Conservation (phyloP, 2,888 invertebrate genomes). For the Agrochola lota region DNA sequence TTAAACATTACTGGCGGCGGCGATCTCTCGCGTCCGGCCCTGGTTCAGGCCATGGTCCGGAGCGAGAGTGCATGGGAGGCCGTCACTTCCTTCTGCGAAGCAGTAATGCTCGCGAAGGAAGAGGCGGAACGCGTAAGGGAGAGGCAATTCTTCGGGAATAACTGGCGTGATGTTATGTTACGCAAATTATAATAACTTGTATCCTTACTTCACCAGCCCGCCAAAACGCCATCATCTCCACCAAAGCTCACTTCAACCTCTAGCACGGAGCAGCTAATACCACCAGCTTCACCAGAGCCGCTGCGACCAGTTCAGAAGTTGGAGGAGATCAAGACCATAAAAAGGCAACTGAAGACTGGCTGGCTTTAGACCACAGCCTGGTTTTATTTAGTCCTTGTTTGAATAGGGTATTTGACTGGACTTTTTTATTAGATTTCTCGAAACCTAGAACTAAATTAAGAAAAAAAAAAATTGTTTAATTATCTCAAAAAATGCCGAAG, state of each 20-base stretch:
- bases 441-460: not conserved
- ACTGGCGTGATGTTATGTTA: not conserved
- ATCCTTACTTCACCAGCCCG: conserved; percentile 50
- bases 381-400: not conserved
- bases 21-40: too few species aligned
- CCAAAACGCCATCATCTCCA: conserved; percentile 72
- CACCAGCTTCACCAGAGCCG: conserved; percentile 83
- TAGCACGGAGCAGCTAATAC: conserved; percentile 89
- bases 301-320: conserved; percentile 84
- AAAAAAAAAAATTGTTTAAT: not conserved
- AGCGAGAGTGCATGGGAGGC: too few species aligned
- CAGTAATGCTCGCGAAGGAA: too few species aligned
- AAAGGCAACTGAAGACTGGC: conserved; percentile 90
- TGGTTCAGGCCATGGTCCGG: too few species aligned
- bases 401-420: not conserved
- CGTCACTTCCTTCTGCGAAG: too few species aligned
- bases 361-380: conserved; percentile 86
- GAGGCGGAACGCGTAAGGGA: too few species aligned
- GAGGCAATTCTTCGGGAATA: too few species aligned
- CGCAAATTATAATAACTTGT: not conserved
- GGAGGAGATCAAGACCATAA: conserved; percentile 89
- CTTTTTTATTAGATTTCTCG: not conserved
- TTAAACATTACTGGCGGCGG: too few species aligned
- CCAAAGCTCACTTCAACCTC: conserved; percentile 81
- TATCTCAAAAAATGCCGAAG: not conserved